Base-by-base conservation (phyloP, 2,888 invertebrate genomes). In the Gandaritis pyraliata region DNA sequence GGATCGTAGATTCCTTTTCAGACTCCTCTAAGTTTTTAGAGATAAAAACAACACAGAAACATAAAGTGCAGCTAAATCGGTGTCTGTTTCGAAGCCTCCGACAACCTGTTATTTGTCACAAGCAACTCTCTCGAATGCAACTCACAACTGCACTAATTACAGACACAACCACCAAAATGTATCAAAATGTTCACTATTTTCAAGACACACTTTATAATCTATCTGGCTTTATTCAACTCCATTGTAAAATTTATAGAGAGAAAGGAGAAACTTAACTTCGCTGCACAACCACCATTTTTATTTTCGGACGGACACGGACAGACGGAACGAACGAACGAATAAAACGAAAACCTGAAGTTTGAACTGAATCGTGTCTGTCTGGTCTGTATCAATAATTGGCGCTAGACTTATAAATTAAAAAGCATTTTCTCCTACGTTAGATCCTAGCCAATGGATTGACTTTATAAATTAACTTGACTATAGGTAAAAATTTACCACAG, bases 51-150 rank as follows among this genome's bases (percentile, higher is more conserved):
- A 85, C 82, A 85, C 80, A 77, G 79, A 75, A 74, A 80, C 78
- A 85, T 78, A 83, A 86, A 85, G 81, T 83, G 76, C 73, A 87
- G 82, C 80, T 85, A 88, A 86, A 89, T 91, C 90, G 90, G 90
- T 89, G 80, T 66, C 66, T 65, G 61, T 65, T 70, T 70, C 69
- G 43, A 66, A 71, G 64, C 87, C 85, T 90, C 79, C 87, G 85
- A 90, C 92, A 91, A 92, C 91, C 92, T 91, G 91, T 91, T 90
- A 91, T 90, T 89, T 88, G 87, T 85, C 86, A 88, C 87, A 87
- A 81, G 87, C 82, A 84, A 83, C 83, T 86, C 82, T 86, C 80
- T 70, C 73, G 72, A 76, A 78, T 74, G 82, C 87, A 88, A 86
- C 83, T 83, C 81, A 80, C 78, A 82, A 82, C 77, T 77, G 83